These are phyloP conservation scores for Eufriesea mexicana DNA, from an alignment of 1,140 invertebrate genomes.

Conservation along the genomic window DNA sequence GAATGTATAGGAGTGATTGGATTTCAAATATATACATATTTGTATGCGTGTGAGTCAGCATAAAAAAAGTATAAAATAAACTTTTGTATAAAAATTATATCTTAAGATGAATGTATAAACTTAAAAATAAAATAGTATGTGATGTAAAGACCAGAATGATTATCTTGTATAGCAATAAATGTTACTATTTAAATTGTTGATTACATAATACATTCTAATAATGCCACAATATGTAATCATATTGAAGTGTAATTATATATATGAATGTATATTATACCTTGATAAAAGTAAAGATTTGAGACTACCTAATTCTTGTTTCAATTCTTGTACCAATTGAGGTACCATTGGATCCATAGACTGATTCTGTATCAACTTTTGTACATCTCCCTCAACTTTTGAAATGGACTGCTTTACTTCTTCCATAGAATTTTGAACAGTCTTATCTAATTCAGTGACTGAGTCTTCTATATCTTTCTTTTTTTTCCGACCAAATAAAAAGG, in stretches of 20 bases:
- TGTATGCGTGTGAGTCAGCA: conserved; percentile 1
- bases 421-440: conserved; percentile 85
- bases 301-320: conserved; percentile 89
- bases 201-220: background rate
- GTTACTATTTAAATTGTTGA: conserved; percentile 40
- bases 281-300: conserved; percentile 90
- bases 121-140: conserved; percentile 42
- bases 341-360: conserved; percentile 80
- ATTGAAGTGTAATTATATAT: conserved; percentile 35
- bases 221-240: background rate
- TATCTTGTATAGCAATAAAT: conserved; percentile 60
- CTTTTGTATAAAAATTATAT: conserved; percentile 53
- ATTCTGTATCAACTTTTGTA: conserved; percentile 83
- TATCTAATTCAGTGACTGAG: conserved; percentile 85
- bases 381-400: conserved; percentile 83
- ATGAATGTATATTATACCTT: conserved; percentile 83
- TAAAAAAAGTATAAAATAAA: conserved; percentile 27
- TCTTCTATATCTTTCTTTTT: conserved; percentile 86
- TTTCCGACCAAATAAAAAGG: conserved; percentile 85
- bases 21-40: conserved; percentile 24
- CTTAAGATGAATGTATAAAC: conserved; percentile 47
- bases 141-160: conserved; percentile 48
- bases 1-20: conserved; percentile 1
- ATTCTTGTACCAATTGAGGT: conserved; percentile 85
- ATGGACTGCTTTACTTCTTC: conserved; percentile 85